phyloP scores from a whole-genome alignment of 2,113 vertebrate genomes.

The Helogale parvula region DNA sequence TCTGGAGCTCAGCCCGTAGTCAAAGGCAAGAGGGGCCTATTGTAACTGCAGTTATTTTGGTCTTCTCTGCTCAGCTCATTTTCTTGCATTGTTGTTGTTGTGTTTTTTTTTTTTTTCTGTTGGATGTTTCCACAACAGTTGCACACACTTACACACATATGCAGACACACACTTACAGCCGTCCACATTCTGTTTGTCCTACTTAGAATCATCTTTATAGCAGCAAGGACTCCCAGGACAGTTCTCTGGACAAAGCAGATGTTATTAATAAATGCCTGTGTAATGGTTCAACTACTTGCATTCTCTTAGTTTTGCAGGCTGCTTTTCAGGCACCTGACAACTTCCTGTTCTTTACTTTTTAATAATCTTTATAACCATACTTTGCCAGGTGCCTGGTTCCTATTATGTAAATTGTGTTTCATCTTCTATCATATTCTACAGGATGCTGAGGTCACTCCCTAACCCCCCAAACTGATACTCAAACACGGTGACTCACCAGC shows the following conservation, averaged over 20 bases:
- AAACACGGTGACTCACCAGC: slow-evolving; percentile 37
- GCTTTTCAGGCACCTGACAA: slow-evolving; percentile 27
- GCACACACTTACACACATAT: neutral
- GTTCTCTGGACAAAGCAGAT: slow-evolving; percentile 8
- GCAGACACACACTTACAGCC: neutral
- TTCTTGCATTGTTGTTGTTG: neutral
- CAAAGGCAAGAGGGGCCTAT: neutral
- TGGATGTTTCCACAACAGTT: neutral
- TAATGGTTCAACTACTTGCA: neutral
- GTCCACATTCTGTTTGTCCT: neutral
- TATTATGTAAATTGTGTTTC: slow-evolving; percentile 7
- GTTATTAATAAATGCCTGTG: neutral
- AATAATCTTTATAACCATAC: neutral
- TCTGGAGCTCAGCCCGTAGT: neutral
- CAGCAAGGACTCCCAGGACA: neutral
- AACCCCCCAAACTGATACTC: neutral
- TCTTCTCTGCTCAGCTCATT: neutral
- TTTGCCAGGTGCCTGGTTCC: neutral
- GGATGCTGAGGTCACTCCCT: slow-evolving; percentile 45
- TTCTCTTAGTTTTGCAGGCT: neutral
- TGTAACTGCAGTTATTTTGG: neutral
- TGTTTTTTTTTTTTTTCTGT: neutral
- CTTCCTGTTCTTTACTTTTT: neutral
- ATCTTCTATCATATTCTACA: neutral
- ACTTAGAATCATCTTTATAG: neutral